Evolutionary conservation across 2,888 invertebrate species (phyloP), one percentile per base, ranked within the genome.

Genomic region (Perizoma flavofasciatum): DNA sequence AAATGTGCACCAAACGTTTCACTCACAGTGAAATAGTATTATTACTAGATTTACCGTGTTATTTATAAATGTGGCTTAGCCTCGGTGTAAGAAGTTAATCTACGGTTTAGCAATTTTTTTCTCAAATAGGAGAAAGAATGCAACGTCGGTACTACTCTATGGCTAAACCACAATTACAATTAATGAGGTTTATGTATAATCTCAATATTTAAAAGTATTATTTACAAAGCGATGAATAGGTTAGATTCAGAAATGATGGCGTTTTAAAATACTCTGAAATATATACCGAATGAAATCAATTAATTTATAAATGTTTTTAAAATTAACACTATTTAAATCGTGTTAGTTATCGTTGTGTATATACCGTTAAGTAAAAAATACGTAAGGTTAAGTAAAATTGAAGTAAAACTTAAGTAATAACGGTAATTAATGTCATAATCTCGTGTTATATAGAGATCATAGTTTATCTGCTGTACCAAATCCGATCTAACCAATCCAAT

Each of bases 211-310:
- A 37, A 37, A 37, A 37, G 37, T 5, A 4, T 37, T 37, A 85
- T 85, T 72, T 86, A 86, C 84, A 85, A 82, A 79, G 78, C 78
- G 65, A 77, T 75, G 76, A 75, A 75, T 68, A 73, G 75, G 77
- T 82, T 81, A 81, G 75, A 74, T 63, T 71, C 67, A 69, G 72
- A 62, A 55, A 71, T 69, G 49, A 61, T 49, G 46, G 52, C 34
- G 22, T 37, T 22, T n/a, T 33, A 11, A 8, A 11, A 49, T 43
- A 32, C 10, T 32, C n/a, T 10, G 5, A 32, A 32, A 37, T 40
- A 50, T 11, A 45, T 44, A 49, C 22, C 10, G 6, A 46, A 45
- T 39, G 5, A 44, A 39, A 39, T 6, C 9, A 34, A 10, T 46
- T 11, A 10, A 4, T 44, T 10, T 35, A 53, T 33, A 11, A 8